phyloP scores from a whole-genome alignment of 2,113 vertebrate genomes.

The Microcebus ravelobensis region DNA sequence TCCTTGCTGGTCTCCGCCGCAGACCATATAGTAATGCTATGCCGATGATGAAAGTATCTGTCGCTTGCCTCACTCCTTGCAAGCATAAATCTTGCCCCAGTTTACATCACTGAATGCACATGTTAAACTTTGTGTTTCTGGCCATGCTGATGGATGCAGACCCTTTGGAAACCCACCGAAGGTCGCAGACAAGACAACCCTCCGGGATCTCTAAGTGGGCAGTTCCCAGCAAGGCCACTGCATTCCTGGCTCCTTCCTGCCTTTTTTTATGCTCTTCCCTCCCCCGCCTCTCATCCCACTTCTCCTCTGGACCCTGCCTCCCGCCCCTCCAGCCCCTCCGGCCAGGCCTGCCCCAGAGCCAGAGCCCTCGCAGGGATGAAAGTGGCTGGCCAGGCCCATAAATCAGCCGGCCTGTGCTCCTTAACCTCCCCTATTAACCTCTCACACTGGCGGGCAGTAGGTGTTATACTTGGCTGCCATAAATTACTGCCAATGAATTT shows the following conservation, averaged over 20 bases:
- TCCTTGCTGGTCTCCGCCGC: accelerated
- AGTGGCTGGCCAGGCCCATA: conserved; percentile 79
- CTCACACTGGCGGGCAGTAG: conserved; percentile 86
- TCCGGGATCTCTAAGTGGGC: accelerated
- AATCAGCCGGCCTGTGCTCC: conserved; percentile 84
- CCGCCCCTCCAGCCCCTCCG: neutral
- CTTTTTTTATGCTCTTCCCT: neutral
- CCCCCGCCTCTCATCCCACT: neutral
- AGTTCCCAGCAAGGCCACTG: too few species aligned
- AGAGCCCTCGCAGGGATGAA: conserved; percentile 83
- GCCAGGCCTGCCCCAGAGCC: conserved; percentile 21
- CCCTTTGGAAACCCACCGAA: neutral
- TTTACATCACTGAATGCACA: neutral
- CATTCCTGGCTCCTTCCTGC: neutral
- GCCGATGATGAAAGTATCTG: neutral
- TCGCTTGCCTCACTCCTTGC: neutral
- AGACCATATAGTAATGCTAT: accelerated
- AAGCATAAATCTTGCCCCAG: neutral
- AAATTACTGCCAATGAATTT: conserved; percentile 86
- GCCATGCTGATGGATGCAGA: accelerated
- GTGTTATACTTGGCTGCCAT: conserved; percentile 80
- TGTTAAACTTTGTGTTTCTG: too few species aligned
- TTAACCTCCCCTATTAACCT: conserved; percentile 89
- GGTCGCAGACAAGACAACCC: neutral
- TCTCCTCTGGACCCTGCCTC: neutral